Conservation (phyloP, 2,888 invertebrate species). For the Meteorus cinctellus region DNA sequence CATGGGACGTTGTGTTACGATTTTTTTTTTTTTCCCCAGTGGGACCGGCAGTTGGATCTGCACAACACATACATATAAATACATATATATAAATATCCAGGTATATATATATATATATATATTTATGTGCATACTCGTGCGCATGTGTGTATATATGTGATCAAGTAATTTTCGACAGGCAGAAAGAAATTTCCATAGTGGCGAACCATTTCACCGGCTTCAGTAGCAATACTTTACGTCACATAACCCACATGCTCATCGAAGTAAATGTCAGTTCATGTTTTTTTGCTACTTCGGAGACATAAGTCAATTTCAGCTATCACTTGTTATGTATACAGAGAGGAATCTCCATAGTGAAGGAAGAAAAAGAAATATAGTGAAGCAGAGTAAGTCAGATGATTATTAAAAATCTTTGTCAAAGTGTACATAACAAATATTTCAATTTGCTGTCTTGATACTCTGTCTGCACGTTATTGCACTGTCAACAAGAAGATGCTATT, state of each 20-base stretch:
- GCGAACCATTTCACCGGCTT: conserved; percentile 42
- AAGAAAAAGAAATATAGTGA: not conserved
- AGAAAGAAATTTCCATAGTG: conserved; percentile 39
- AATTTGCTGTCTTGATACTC: conserved; percentile 24
- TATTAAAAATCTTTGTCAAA: not conserved
- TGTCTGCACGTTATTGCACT: conserved; percentile 9
- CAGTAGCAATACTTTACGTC: conserved; percentile 5
- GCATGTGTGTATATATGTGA: conserved; percentile 3
- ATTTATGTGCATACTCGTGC: not conserved
- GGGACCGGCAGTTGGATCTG: not conserved
- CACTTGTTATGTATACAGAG: conserved; percentile 20
- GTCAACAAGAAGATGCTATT: conserved; percentile 19
- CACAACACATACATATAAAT: not conserved
- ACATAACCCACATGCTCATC: conserved; percentile 38
- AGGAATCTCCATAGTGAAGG: not conserved
- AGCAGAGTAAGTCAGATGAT: not conserved
- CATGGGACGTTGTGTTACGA: conserved; percentile 6
- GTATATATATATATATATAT: conserved; percentile 7
- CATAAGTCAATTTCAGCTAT: conserved; percentile 40
- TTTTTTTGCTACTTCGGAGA: conserved; percentile 21
- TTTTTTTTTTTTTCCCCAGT: conserved; percentile 9
- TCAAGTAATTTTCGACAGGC: conserved; percentile 24
- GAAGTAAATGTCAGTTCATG: conserved; percentile 21
- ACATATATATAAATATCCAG: conserved; percentile 2
- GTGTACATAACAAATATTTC: conserved; percentile 26